Percentiles rank a stretch among this genome's conserved stretches.
Conservation (phyloP, 2,888 invertebrate genomes). For the Podotricha telesiphe region DNA sequence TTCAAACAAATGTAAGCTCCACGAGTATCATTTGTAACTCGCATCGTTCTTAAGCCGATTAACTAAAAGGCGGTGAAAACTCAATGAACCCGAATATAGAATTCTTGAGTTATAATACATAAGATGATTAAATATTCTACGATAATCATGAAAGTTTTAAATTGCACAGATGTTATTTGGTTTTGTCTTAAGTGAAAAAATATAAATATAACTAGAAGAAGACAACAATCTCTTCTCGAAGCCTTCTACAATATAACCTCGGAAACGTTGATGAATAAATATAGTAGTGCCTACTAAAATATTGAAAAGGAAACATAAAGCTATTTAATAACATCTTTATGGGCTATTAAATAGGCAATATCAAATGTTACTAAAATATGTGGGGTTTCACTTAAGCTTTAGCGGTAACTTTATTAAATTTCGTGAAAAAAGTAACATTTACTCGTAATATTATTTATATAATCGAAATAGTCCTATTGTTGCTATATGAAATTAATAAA, state of each 20-base stretch:
- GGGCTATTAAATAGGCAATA: slow-evolving; percentile 48
- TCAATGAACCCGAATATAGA: slow-evolving; percentile 68
- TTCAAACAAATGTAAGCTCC: slow-evolving; percentile 79
- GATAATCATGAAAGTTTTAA: not conserved
- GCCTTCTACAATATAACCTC: slow-evolving; percentile 8
- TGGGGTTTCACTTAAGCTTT: slow-evolving; percentile 33
- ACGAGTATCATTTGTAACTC: slow-evolving; percentile 61
- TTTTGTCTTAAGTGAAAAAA: no score
- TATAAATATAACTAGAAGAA: no score
- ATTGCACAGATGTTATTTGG: not conserved
- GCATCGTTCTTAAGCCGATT: slow-evolving; percentile 69
- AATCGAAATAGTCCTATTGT: not conserved
- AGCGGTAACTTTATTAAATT: slow-evolving; percentile 26
- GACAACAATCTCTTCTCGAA: no score
- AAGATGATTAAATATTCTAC: not conserved
- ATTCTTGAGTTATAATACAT: slow-evolving; percentile 26
- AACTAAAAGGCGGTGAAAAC: slow-evolving; percentile 73
- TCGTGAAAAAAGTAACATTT: slow-evolving; percentile 1
- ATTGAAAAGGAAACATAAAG: slow-evolving; percentile 46
- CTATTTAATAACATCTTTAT: slow-evolving; percentile 48
- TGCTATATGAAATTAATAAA: not conserved
- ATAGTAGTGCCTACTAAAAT: slow-evolving; percentile 42
- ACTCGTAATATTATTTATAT: not conserved
- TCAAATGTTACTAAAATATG: slow-evolving; percentile 41
- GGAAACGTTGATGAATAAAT: slow-evolving; percentile 31